Base-by-base conservation (phyloP, 2,797 vertebrate genomes). In the Knipowitschia caucasica region DNA sequence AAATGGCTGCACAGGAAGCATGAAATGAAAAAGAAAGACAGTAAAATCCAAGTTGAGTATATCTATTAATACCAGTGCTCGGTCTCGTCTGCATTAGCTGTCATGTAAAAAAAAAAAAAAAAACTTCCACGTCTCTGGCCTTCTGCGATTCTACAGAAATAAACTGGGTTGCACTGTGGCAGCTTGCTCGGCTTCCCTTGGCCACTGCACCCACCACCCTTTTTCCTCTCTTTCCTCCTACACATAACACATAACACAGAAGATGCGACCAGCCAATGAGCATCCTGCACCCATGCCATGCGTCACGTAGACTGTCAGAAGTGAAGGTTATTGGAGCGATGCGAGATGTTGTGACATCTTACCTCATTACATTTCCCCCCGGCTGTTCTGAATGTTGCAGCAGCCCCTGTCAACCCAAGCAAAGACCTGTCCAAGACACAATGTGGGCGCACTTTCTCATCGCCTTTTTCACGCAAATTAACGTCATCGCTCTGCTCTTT, bases 321-420 rank as follows among this genome's bases (percentile, higher is more conserved):
- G 39, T 80, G 78, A 82, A 64, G 73, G 67, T 71, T 56, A 64
- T 73, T 73, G 58, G 75, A 76, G 78, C 71, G 57, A 73, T 77
- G 71, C 83, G 87, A 86, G 71, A 81, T 89, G 85, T 86, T 88
- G 79, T 91, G 90, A 89, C 89, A 89, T 73, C 69, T 81, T 84
- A 76, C 65, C 87, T 91, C 84, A 84, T 91, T 90, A 89, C 85
- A 71, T 84, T 82, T 78, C 82, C 78, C 75, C 77, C 77, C 54
- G 63, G 64, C 82, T 82, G 73, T 77, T 73, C 56, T 77, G 71
- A 78, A 66, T 81, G 81, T 84, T 80, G 75, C 75, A 69, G 77
- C 75, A 67, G 77, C 8, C 68, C 80, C 81, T 86, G 85, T 86
- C 89, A 87, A 62, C 68, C 70, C 67, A 75, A 74, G 70, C 49